Evolutionary conservation across 2,888 invertebrate genomes (phyloP).

Genomic region (Andrena chrysosceles): DNA sequence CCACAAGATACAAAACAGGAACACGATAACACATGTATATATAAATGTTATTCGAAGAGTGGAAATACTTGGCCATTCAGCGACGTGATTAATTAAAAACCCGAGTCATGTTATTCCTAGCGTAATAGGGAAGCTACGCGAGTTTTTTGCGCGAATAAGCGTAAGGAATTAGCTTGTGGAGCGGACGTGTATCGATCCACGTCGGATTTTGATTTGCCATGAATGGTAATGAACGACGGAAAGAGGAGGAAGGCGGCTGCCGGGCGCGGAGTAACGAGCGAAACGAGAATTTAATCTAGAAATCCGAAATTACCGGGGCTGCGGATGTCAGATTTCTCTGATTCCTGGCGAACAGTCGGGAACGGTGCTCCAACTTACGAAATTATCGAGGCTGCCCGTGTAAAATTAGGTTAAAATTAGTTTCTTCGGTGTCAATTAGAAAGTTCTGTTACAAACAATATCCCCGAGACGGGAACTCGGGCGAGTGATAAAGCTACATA

Average conservation of each 20-base stretch:
- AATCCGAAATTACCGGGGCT: slow-evolving; percentile 43
- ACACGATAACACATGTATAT: background rate
- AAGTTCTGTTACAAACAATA: slow-evolving; percentile 5
- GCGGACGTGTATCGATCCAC: slow-evolving; percentile 39
- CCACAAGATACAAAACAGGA: too few species aligned
- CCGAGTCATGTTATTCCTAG: background rate
- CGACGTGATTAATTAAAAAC: slow-evolving; percentile 27
- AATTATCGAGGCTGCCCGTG: slow-evolving; percentile 12
- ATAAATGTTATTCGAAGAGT: background rate
- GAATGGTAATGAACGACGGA: slow-evolving; percentile 29
- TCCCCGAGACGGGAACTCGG: background rate
- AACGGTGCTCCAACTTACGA: background rate
- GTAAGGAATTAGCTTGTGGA: slow-evolving; percentile 35
- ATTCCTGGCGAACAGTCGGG: slow-evolving; percentile 14
- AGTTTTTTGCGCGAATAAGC: slow-evolving; percentile 17
- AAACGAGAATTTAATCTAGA: slow-evolving; percentile 47
- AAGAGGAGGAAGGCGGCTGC: background rate
- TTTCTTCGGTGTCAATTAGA: slow-evolving; percentile 21
- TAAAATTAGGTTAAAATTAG: slow-evolving; percentile 19
- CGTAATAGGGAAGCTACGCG: background rate
- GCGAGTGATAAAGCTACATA: background rate
- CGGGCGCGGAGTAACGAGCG: slow-evolving; percentile 14
- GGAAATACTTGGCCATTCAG: background rate
- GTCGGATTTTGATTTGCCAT: slow-evolving; percentile 35
- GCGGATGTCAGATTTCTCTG: slow-evolving; percentile 41